phyloP scores from a whole-genome alignment of 2,797 vertebrate species.

The Phalloptychus januarius region DNA sequence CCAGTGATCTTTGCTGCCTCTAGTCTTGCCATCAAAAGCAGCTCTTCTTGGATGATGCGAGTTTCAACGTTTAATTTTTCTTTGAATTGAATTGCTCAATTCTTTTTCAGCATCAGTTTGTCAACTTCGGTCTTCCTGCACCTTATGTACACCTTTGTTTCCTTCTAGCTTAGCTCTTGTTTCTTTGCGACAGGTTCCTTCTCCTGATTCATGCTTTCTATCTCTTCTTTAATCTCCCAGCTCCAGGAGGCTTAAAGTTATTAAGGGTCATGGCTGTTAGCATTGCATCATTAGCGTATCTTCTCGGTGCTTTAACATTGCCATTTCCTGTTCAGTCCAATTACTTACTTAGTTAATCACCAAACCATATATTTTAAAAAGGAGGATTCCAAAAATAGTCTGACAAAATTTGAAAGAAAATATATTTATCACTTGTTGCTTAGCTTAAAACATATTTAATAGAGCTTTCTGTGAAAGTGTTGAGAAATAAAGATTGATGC shows the following conservation, averaged over 20 bases:
- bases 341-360: constrained; percentile 56
- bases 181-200: constrained; percentile 10
- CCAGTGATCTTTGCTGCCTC: background rate
- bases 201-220: constrained; percentile 7
- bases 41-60: background rate
- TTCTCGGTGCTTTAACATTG: constrained; percentile 40
- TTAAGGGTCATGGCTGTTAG: constrained; percentile 34
- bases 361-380: constrained; percentile 30
- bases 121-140: constrained; percentile 4
- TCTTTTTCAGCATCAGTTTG: background rate
- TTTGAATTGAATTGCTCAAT: background rate
- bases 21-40: background rate
- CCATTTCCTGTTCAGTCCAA: constrained; percentile 45
- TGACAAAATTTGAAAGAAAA: constrained; percentile 33
- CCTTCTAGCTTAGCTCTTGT: background rate
- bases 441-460: constrained; percentile 45
- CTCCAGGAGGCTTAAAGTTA: constrained; percentile 39
- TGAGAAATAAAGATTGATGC: constrained; percentile 23
- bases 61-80: background rate
- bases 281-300: constrained; percentile 50
- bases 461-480: constrained; percentile 39
- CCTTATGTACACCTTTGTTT: constrained; percentile 2
- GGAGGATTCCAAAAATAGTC: constrained; percentile 27
- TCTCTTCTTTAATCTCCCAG: constrained; percentile 13
- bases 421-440: constrained; percentile 44